Base-by-base conservation (phyloP, 2,797 vertebrate species). In the Trichosurus vulpecula region DNA sequence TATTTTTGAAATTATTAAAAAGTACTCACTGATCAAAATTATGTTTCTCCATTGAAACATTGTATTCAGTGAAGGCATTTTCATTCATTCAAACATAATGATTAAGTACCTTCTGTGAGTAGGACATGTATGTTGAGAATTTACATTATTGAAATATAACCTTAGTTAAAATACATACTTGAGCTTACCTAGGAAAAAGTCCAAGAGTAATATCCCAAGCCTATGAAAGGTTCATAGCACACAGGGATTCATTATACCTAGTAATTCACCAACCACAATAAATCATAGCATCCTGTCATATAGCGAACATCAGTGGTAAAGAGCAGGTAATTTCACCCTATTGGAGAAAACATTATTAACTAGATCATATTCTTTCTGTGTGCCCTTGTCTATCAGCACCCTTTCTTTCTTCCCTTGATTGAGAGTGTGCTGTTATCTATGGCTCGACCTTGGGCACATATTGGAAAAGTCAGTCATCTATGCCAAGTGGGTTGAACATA, bases 391-490 rank as follows among this genome's bases (percentile, higher is more conserved):
- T 66, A 5, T 74, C 47, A 52, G 52, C 11, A 90, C 58, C 55
- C 56, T 91, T 92, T 13, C 52, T 92, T 91, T 66, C 30, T 54
- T 54, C 35, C 92, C 91, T 56, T 95, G 94, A 92, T 54, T 81
- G 87, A 94, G 31, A 92, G 58, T 0, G 3, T 41, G 3, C 1
- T 1, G 30, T 96, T 92, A 74, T 92, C 74, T 97, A 29, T 92
- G 61, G 51, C 95, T 95, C 87, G 94, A 96, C 66, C 57, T 29
- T 94, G 94, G 91, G 53, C 87, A 27, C 16, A 57, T 57, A 29
- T 47, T 94, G 58, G 47, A n/a, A 94, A 94, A 95, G 55, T 74
- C 87, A 92, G 52, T 12, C 89, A 47, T 91, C 52, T 58, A 12
- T 95, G 54, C 10, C 66, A 58, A 6, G 54, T 52, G 22, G 29